A percentile compares a stretch with the other conserved stretches of the same genome.
Conservation (phyloP, 2,888 invertebrate species). For the Lepidonotus clava region DNA sequence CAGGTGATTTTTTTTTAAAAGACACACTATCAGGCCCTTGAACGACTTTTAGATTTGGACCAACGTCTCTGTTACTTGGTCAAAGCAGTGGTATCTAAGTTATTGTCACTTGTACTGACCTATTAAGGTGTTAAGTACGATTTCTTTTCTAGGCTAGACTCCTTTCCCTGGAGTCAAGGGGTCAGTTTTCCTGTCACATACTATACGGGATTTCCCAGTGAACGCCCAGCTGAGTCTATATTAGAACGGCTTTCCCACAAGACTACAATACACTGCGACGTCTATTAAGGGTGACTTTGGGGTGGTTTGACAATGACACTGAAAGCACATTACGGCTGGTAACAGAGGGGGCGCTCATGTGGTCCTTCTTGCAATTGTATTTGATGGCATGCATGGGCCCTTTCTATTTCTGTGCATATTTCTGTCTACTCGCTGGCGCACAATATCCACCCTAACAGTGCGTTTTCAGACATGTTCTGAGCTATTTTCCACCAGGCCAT, state of each 20-base stretch:
- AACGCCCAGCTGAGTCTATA: too few species aligned
- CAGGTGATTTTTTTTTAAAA: too few species aligned
- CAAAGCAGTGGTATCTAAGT: too few species aligned
- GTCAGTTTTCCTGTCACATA: too few species aligned
- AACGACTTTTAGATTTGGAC: too few species aligned
- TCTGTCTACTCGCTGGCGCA: neutral
- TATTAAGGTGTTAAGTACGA: too few species aligned
- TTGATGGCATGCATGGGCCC: neutral
- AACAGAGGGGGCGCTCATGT: neutral
- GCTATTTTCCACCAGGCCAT: neutral
- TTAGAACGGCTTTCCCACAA: neutral
- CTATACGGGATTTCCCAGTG: too few species aligned
- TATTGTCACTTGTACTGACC: too few species aligned
- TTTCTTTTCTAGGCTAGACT: too few species aligned
- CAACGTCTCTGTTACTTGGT: too few species aligned
- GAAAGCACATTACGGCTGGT: constrained; percentile 25
- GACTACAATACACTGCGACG: neutral
- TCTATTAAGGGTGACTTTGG: neutral
- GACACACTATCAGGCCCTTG: too few species aligned
- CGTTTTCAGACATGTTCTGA: constrained; percentile 1
- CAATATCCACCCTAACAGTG: constrained; percentile 8
- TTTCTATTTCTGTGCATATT: constrained; percentile 8
- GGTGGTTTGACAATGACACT: constrained; percentile 15
- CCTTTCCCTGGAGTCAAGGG: too few species aligned
- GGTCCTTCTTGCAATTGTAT: neutral